Conservation (phyloP, 2,888 invertebrate species). For the Dryomyza anilis region DNA sequence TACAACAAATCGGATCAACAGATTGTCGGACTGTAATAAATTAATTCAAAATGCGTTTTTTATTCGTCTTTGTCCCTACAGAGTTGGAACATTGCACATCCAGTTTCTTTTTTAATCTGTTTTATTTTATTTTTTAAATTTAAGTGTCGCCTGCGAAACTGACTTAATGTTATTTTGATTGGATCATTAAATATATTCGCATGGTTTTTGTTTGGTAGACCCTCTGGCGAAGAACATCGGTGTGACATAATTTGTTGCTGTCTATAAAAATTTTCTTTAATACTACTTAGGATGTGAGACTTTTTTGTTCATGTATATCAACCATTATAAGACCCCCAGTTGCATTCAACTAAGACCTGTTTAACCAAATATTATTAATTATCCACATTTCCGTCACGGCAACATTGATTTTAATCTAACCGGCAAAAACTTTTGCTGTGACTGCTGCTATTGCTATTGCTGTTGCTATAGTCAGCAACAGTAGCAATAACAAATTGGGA, state of each 20-base stretch:
- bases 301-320: not conserved
- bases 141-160: not conserved
- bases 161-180: not conserved
- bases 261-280: not conserved
- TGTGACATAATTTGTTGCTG: no score
- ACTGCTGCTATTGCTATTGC: not conserved
- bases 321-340: not conserved
- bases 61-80: not conserved
- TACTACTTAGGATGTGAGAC: not conserved
- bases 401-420: slow-evolving; percentile 20
- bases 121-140: not conserved
- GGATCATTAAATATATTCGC: no score
- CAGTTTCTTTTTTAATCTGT: no score
- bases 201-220: not conserved
- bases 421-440: not conserved
- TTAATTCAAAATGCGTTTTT: not conserved
- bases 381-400: slow-evolving; percentile 11
- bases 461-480: not conserved
- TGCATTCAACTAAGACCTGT: not conserved
- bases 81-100: not conserved
- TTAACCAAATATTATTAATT: slow-evolving; percentile 16
- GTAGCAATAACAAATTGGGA: not conserved
- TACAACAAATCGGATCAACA: not conserved
- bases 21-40: not conserved
- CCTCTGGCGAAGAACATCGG: no score